Evolutionary conservation across 35 echinoderm and acorn worm genomes (phyloP).

Genomic region (Ophiothrix spiculata): DNA sequence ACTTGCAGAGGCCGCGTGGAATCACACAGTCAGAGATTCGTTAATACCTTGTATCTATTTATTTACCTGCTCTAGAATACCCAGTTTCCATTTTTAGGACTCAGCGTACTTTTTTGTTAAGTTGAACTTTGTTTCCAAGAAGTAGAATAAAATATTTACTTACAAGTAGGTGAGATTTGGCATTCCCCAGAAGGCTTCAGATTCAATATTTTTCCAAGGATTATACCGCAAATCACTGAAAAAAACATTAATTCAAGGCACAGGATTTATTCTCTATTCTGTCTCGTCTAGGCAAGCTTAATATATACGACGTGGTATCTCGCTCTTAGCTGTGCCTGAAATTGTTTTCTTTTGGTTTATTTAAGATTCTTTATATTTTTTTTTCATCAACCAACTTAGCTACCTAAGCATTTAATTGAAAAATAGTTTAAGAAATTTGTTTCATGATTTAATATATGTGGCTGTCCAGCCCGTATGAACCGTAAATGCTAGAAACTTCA

Average conservation of each 20-base stretch:
- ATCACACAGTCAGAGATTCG: too few species aligned
- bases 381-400: neutral
- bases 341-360: too few species aligned
- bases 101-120: neutral
- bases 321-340: neutral
- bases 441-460: too few species aligned
- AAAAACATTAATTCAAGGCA: neutral
- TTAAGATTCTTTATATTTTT: too few species aligned
- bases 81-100: neutral
- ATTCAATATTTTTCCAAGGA: neutral
- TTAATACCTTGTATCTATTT: neutral
- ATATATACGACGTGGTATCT: neutral
- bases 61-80: neutral
- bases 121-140: neutral
- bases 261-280: neutral
- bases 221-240: neutral
- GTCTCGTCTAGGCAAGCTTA: neutral
- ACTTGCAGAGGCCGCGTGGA: too few species aligned
- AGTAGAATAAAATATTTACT: neutral
- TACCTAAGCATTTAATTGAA: too few species aligned
- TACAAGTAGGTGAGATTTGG: neutral
- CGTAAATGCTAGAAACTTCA: too few species aligned
- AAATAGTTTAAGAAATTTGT: too few species aligned
- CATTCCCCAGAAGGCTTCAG: neutral
- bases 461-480: too few species aligned